phyloP scores from a whole-genome alignment of 35 echinoderm and acorn worm genomes.

The Heliocidaris tuberculata region DNA sequence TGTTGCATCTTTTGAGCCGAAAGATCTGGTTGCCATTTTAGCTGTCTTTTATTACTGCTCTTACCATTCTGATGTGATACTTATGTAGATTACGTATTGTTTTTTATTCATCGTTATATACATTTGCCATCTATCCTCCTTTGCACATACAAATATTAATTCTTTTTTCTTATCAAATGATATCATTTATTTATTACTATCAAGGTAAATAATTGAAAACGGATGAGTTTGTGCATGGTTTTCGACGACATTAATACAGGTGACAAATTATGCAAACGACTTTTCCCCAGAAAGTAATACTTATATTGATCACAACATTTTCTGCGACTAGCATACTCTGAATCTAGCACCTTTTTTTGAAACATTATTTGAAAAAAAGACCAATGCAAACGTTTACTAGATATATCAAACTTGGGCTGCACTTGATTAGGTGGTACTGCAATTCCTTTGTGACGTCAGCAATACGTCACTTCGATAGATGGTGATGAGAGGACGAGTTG shows the following conservation, averaged over 20 bases:
- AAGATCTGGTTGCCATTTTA: too few species aligned
- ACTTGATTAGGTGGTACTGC: background rate
- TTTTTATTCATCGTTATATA: too few species aligned
- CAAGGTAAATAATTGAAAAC: background rate
- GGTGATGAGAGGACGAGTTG: slow-evolving; percentile 40
- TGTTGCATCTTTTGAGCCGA: too few species aligned
- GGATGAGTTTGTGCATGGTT: background rate
- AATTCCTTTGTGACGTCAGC: slow-evolving; percentile 36
- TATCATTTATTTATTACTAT: too few species aligned
- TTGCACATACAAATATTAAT: too few species aligned
- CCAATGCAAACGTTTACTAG: too few species aligned
- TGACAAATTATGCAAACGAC: background rate
- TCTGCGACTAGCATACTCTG: background rate
- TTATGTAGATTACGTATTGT: too few species aligned
- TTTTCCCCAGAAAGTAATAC: background rate
- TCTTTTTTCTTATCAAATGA: too few species aligned
- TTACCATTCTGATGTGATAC: too few species aligned
- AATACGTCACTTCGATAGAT: slow-evolving; percentile 42
- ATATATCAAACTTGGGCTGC: background rate
- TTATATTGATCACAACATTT: background rate
- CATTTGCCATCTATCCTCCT: too few species aligned
- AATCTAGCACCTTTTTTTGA: background rate
- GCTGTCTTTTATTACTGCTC: too few species aligned
- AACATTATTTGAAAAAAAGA: background rate
- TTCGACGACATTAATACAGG: background rate